Percentiles rank a stretch among this genome's conserved stretches.
These are phyloP conservation scores for Aspidoscelis tigris DNA, from an alignment of 2,113 vertebrate species.

Conservation along the genomic window DNA sequence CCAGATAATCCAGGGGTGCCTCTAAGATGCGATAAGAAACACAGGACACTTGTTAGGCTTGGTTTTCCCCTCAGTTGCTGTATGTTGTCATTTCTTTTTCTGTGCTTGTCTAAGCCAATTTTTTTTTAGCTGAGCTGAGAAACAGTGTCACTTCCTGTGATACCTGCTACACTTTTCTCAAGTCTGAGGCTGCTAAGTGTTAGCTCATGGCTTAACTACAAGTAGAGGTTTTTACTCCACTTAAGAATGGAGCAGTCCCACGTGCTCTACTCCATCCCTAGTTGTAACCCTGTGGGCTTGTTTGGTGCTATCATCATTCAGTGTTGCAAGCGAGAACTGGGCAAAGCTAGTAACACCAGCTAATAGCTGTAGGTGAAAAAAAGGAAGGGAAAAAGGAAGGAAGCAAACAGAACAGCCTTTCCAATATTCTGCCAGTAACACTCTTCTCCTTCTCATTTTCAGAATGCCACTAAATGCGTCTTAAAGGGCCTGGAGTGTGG, in stretches of 20 bases:
- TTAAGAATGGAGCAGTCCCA: neutral
- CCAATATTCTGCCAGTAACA: accelerated
- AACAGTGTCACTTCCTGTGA: neutral
- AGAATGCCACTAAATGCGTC: no score
- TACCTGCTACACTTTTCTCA: neutral
- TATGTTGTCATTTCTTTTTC: neutral
- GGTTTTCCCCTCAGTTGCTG: neutral
- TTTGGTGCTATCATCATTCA: conserved; percentile 15
- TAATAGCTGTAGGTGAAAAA: conserved; percentile 4
- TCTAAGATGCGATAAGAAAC: neutral
- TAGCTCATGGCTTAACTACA: neutral
- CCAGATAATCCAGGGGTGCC: neutral
- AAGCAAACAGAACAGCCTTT: conserved; percentile 16
- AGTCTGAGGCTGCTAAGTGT: neutral
- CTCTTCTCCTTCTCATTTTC: no score
- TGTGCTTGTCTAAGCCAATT: conserved; percentile 4
- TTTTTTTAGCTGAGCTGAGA: conserved; percentile 4
- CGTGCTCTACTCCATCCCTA: neutral
- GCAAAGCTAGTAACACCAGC: conserved; percentile 11
- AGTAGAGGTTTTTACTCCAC: neutral
- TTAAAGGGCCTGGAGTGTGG: neutral
- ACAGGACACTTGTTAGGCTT: neutral
- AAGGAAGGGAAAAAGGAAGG: neutral
- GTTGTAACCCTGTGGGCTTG: accelerated
- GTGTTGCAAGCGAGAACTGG: neutral